These are phyloP conservation scores for Prosapia bicincta DNA, from an alignment of 2,888 invertebrate genomes.

Conservation along the genomic window DNA sequence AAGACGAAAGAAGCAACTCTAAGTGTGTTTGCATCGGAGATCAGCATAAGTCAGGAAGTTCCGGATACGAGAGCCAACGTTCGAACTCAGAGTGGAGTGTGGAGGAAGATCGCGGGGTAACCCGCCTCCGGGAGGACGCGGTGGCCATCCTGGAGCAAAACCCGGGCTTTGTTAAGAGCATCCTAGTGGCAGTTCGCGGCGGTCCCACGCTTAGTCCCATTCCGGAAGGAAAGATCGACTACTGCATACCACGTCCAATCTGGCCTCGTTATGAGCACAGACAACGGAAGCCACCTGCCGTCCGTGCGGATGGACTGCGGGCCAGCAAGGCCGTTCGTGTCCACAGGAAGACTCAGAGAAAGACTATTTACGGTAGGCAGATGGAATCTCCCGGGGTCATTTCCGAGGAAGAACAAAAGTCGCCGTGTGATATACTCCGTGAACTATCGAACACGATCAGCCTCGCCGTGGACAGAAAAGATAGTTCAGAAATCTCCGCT, in stretches of 20 bases:
- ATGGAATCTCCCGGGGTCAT: neutral
- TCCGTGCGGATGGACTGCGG: slow-evolving; percentile 16
- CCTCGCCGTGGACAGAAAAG: slow-evolving; percentile 45
- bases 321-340: neutral
- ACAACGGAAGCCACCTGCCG: slow-evolving; percentile 20
- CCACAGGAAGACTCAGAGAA: neutral
- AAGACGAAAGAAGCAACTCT: slow-evolving; percentile 18
- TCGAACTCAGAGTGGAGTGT: slow-evolving; percentile 25
- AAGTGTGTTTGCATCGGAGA: slow-evolving; percentile 10
- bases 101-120: slow-evolving; percentile 41
- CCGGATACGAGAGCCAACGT: slow-evolving; percentile 46
- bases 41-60: slow-evolving; percentile 39
- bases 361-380: neutral
- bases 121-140: slow-evolving; percentile 41
- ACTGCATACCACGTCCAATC: slow-evolving; percentile 47
- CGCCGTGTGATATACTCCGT: slow-evolving; percentile 46
- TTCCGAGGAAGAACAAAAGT: slow-evolving; percentile 32
- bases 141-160: slow-evolving; percentile 46
- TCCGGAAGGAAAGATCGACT: slow-evolving; percentile 49
- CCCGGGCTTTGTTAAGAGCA: slow-evolving; percentile 46
- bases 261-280: slow-evolving; percentile 44
- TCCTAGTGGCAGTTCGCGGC: slow-evolving; percentile 42
- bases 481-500: slow-evolving; percentile 39
- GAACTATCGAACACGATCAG: slow-evolving; percentile 47
- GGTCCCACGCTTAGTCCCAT: slow-evolving; percentile 45